Percentiles rank a stretch among this genome's conserved stretches.
phyloP scores from a whole-genome alignment of 1,140 invertebrate genomes.

The Dryas iulia region DNA sequence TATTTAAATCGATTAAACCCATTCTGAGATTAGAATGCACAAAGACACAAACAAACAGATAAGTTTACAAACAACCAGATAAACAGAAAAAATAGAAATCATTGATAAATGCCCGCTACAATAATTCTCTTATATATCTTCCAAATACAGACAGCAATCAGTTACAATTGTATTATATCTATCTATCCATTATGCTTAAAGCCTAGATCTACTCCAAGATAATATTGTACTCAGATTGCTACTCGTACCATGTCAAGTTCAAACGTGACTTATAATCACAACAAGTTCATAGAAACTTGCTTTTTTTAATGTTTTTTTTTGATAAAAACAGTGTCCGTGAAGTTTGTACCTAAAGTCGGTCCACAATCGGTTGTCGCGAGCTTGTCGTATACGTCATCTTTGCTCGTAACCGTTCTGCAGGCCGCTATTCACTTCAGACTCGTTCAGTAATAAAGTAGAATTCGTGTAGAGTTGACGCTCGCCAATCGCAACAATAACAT shows the following conservation, averaged over 20 bases:
- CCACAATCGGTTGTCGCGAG: neutral
- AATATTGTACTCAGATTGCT: neutral
- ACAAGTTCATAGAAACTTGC: neutral
- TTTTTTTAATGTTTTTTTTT: neutral
- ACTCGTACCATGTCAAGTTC: neutral
- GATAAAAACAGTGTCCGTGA: neutral
- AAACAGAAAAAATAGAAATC: too few relatives aligned
- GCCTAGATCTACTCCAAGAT: neutral
- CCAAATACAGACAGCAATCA: too few relatives aligned
- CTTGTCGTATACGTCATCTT: constrained; percentile 45
- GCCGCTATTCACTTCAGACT: constrained; percentile 54
- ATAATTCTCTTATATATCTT: too few relatives aligned
- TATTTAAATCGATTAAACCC: too few relatives aligned
- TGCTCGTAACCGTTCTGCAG: constrained; percentile 40
- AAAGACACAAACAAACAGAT: too few relatives aligned
- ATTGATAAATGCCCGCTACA: too few relatives aligned
- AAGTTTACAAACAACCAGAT: too few relatives aligned
- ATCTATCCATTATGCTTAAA: neutral
- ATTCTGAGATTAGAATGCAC: too few relatives aligned
- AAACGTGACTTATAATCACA: neutral
- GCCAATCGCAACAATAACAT: constrained; percentile 52
- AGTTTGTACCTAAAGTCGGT: neutral
- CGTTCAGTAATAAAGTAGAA: constrained; percentile 57
- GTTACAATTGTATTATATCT: too few relatives aligned
- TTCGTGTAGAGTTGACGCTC: constrained; percentile 46